phyloP scores from a whole-genome alignment of 1,140 invertebrate species.

The Carposina sasakii region DNA sequence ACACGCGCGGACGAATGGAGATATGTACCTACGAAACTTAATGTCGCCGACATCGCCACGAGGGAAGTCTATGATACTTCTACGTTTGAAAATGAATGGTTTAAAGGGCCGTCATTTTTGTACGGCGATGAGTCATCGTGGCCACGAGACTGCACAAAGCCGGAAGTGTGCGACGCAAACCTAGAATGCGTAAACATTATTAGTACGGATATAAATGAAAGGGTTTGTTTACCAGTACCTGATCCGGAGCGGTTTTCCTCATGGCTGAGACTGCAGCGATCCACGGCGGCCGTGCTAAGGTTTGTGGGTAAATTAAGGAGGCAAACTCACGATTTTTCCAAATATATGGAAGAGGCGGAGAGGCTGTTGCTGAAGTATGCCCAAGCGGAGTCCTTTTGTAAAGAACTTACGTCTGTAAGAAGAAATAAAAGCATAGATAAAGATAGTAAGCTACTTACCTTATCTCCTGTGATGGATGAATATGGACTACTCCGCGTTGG shows the following conservation, averaged over 20 bases:
- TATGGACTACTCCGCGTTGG: conserved; percentile 7
- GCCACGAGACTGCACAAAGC: background rate
- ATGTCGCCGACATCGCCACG: conserved; percentile 38
- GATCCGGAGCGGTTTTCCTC: conserved; percentile 11
- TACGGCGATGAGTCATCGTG: background rate
- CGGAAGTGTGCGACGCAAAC: background rate
- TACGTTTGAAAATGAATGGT: conserved; percentile 8
- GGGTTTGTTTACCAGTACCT: background rate
- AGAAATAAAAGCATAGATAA: background rate
- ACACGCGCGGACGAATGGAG: conserved; percentile 29
- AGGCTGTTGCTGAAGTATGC: background rate
- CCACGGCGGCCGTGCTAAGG: background rate
- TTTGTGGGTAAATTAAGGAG: conserved; percentile 10
- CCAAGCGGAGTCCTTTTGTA: background rate
- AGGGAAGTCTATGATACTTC: conserved; percentile 2
- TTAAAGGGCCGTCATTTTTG: conserved; percentile 10
- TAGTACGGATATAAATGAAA: conserved; percentile 12
- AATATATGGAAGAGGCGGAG: conserved; percentile 6
- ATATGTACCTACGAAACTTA: conserved; percentile 33
- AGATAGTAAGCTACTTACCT: conserved; percentile 2
- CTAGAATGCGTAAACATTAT: background rate
- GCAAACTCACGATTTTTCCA: background rate
- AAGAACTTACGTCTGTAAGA: conserved; percentile 1
- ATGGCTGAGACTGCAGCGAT: conserved; percentile 6
- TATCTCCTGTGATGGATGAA: conserved; percentile 8